Percentiles rank a stretch among this genome's conserved stretches.
Conservation (phyloP, 2,113 vertebrate genomes). For the Struthio camelus region DNA sequence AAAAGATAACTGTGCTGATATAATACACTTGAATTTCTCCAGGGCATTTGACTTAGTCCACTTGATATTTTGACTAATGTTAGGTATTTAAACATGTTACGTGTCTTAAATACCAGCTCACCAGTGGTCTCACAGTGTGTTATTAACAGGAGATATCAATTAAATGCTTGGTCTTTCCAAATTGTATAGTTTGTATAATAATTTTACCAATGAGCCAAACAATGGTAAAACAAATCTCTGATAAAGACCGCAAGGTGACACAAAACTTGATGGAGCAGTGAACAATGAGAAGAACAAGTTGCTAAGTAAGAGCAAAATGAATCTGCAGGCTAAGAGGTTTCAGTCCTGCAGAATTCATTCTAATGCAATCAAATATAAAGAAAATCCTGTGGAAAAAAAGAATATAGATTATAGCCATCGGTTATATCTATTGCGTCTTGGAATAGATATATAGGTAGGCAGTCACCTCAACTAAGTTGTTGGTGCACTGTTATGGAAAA, state of each 20-base stretch:
- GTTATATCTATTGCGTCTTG: neutral
- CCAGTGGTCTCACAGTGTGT: too few relatives aligned
- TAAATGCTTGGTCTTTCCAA: neutral
- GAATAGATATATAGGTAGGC: neutral
- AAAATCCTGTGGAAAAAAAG: neutral
- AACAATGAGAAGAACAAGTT: neutral
- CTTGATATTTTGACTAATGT: neutral
- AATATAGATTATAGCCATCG: neutral
- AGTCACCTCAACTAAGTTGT: neutral
- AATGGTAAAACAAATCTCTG: neutral
- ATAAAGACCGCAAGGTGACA: neutral
- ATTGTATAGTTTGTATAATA: neutral
- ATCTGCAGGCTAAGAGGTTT: neutral
- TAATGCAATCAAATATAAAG: neutral
- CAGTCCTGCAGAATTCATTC: neutral
- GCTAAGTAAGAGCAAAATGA: neutral
- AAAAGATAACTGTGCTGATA: neutral
- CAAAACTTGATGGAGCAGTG: neutral
- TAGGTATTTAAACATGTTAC: neutral
- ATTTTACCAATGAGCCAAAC: neutral
- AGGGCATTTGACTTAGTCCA: neutral
- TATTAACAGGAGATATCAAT: neutral
- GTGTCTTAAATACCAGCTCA: neutral
- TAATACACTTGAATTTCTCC: neutral
- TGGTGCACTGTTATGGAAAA: neutral